Base-by-base conservation (phyloP, 2,113 vertebrate species). In the Oryzias woworae region DNA sequence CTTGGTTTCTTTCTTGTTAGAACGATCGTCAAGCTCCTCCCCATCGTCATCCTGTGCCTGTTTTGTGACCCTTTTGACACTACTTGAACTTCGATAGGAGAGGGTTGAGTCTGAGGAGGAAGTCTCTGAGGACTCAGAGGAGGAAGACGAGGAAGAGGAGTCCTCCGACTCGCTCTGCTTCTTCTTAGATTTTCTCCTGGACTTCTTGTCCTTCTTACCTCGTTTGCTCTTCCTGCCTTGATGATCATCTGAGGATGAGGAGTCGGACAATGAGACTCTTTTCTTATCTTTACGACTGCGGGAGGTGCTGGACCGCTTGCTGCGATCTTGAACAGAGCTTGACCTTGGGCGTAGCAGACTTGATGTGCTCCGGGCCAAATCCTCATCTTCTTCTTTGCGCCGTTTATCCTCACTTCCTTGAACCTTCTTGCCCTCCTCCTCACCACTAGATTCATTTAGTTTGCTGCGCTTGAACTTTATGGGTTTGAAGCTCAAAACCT, bases 401-500 rank as follows among this genome's bases (percentile, higher is more conserved):
- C 80, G 64, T 22, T 89, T 83, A 0, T 95, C 92, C 0, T 94
- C 92, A 17, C 53, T 51, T 28, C 69, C 70, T 2, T 23, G 54
- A 1, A 16, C 55, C 61, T 86, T 85, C 60, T 73, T 70, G 17
- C 73, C 71, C n/a, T 80, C 89, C 20, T 88, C 84, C 14, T 92
- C 91, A 16, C 64, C 85, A 1, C 94, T 95, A 0, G 95, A 95
- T 51, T 95, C 93, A 1, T 93, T 93, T 31, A 94, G 89, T 75
- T 95, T 94, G 75, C 93, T 94, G 68, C 92, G 91, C 80, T 94
- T 93, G 68, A 94, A 93, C 36, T 92, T 85, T 54, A 87, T 88
- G 7, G 95, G 94, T 75, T 95, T 95, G 87, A 98, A 99, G 88
- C 92, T 97, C 69, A 99, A 84, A 53, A 99, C 97, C 82, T 99